These are phyloP conservation scores for Hippopotamyrus pictus DNA, from an alignment of 2,797 vertebrate species.

Conservation along the genomic window DNA sequence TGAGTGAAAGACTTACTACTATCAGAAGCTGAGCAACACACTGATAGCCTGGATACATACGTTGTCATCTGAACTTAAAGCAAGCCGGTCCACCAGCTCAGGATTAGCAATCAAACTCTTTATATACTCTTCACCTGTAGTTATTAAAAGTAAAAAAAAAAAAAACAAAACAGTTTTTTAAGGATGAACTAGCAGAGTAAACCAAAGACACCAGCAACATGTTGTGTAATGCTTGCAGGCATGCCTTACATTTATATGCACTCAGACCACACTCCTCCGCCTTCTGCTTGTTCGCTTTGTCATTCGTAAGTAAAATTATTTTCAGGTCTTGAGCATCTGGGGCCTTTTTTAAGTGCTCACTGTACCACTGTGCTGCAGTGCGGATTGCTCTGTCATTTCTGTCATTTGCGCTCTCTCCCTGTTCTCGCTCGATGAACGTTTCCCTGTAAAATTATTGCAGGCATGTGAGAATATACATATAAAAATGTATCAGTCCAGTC, in stretches of 20 bases:
- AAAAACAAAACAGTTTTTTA: neutral
- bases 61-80: conserved; percentile 77
- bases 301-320: conserved; percentile 89
- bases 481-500: neutral
- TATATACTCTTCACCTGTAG: conserved; percentile 86
- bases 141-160: neutral
- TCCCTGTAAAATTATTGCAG: conserved; percentile 60
- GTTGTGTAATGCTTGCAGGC: neutral
- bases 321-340: conserved; percentile 50
- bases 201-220: neutral
- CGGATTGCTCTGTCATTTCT: conserved; percentile 92
- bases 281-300: conserved; percentile 80
- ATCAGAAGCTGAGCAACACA: neutral
- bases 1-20: neutral
- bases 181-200: neutral
- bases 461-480: neutral
- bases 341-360: conserved; percentile 67
- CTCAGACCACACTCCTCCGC: conserved; percentile 73
- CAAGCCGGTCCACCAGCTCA: conserved; percentile 88
- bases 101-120: conserved; percentile 85
- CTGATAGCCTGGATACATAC: conserved; percentile 47
- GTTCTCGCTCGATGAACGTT: conserved; percentile 81
- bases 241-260: conserved; percentile 78
- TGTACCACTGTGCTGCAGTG: conserved; percentile 83
- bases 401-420: conserved; percentile 87